Evolutionary conservation across 2,888 invertebrate species (phyloP).

Genomic region (Dorcus parallelipipedus): DNA sequence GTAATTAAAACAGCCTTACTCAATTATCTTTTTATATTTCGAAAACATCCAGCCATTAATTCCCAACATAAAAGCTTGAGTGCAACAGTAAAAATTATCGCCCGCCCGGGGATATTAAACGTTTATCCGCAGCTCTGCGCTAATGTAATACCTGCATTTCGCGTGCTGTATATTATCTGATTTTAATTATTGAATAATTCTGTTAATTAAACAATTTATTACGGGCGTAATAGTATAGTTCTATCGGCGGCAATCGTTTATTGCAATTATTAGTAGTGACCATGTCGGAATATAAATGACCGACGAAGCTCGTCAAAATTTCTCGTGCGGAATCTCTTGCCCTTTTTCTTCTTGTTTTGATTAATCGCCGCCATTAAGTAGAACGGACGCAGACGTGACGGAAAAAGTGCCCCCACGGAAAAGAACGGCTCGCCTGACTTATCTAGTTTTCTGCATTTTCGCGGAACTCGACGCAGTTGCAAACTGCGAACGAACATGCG

Average conservation of each 20-base stretch:
- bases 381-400: background rate
- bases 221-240: background rate
- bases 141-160: background rate
- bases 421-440: background rate
- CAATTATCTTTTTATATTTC: too few relatives aligned
- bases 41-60: too few relatives aligned
- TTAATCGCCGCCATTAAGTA: background rate
- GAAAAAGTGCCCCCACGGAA: background rate
- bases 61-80: too few relatives aligned
- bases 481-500: constrained; percentile 14
- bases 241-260: constrained; percentile 1
- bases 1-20: too few relatives aligned
- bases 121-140: too few relatives aligned
- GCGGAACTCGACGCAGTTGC: background rate
- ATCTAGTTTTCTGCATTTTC: constrained; percentile 2
- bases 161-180: background rate
- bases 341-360: background rate
- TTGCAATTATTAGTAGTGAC: background rate
- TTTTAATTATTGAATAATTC: constrained; percentile 1
- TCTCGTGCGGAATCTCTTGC: too few relatives aligned
- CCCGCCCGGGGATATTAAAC: too few relatives aligned
- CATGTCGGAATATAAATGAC: too few relatives aligned
- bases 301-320: too few relatives aligned
- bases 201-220: constrained; percentile 1
- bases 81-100: too few relatives aligned